Base-by-base conservation (phyloP, 1,140 invertebrate genomes). In the Trachymyrmex cornetzi region DNA sequence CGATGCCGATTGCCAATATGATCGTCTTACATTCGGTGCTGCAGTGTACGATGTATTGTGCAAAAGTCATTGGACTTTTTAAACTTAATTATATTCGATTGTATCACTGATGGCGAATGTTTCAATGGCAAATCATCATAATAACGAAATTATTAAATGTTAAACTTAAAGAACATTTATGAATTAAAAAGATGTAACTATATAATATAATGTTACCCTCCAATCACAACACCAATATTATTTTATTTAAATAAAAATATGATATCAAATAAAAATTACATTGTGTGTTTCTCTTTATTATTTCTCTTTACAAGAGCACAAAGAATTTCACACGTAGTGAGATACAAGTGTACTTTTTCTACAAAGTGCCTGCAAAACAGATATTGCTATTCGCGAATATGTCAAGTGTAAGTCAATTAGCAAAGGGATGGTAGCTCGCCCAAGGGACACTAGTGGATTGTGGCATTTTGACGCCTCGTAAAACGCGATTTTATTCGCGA, bases 401-500 rank as follows among this genome's bases (percentile, higher is more conserved):
- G 11, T 85, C 69, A 30, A 55, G 74, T 24, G 14, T n/a, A 63
- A 75, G 38, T 87, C 88, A 66, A 90, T 90, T 90, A 90, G 59
- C 74, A 27, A 79, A 34, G 38, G 53, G 27, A 67, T n/a, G 67
- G 53, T 24, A 11, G 53, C 19, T 86, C 75, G 30, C 48, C 7
- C 67, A 67, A 50, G 66, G 34, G 12, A 57, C 12, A 19, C 3
- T 14, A 64, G 22, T 79, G 63, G 85, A 90, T 86, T 64, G 80
- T 82, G 85, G 89, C 80, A 88, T 89, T 89, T 86, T 81, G 86
- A 91, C 85, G 88, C 63, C 79, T 88, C 91, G 90, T 91, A 91
- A 91, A 91, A 91, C 88, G 86, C 77, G 90, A 91, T 91, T 91
- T 91, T 91, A 91, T 91, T 91, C 87, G 87, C 84, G 88, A 80